Base-by-base conservation (phyloP, 1,140 invertebrate species). In the Pemphigus obesinymphae region DNA sequence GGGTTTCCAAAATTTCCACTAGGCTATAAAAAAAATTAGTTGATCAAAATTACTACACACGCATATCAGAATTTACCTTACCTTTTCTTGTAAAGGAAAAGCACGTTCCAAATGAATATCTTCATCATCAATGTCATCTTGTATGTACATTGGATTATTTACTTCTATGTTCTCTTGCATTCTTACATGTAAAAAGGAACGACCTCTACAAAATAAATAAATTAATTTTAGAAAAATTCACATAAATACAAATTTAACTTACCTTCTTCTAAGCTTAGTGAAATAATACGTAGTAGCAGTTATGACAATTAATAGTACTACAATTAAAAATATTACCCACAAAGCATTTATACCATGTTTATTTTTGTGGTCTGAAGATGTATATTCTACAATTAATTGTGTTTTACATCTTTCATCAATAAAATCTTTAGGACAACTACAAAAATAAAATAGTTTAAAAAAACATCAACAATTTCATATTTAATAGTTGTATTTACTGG, bases 141-240 rank as follows among this genome's bases (percentile, higher is more conserved):
- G 90, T 82, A 93, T 89, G 87, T 94, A 96, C 89, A 95, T 95
- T 15, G 94, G 94, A 88, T 96, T 96, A 85, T 87, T 92, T 81
- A 95, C 93, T 88, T 94, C 94, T 85, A 94, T 90, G 86, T 92
- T 93, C 85, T 95, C 93, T 81, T 92, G 89, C 85, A 95, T 91
- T 20, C 93, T 88, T 43, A 92, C 91, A 88, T 95, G 94, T 83
- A 91, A 90, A 86, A 95, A 95, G 2, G 43, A 75, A 50, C 75
- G 58, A n/a, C 72, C 66, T 78, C 73, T 78, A n/a, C 10, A 37
- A 78, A 58, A 40, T 26, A 58, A 23, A 20, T 8, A 48, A 15
- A 23, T 23, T 6, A 34, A 6, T 40, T 55, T 58, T 23, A 13
- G 17, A 26, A 0, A 58, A 58, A 37, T 58, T 17, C 10, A 37